A percentile compares a stretch with the other conserved stretches of the same genome.
These are phyloP conservation scores for Parascotia fuliginaria DNA, from an alignment of 2,888 invertebrate species.

Conservation along the genomic window DNA sequence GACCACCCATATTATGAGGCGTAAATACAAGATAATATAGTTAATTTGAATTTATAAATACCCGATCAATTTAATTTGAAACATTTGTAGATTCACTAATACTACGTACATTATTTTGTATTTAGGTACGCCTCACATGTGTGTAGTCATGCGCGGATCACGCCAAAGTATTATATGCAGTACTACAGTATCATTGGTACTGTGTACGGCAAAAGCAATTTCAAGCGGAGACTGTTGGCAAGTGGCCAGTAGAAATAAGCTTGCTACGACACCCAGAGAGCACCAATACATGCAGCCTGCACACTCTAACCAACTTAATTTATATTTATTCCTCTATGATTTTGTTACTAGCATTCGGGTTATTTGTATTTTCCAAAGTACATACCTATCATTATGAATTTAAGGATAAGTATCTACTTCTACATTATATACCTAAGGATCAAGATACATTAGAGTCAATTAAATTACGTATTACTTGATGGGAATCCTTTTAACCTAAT, in stretches of 20 bases:
- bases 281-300: constrained; percentile 69
- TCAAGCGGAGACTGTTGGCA: constrained; percentile 75
- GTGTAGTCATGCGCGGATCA: constrained; percentile 57
- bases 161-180: constrained; percentile 60
- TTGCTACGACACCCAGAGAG: constrained; percentile 72
- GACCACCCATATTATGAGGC: too few species aligned
- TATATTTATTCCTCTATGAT: constrained; percentile 45
- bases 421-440: too few species aligned
- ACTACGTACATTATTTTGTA: constrained; percentile 29
- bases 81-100: constrained; percentile 21
- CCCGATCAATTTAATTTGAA: constrained; percentile 3
- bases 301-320: constrained; percentile 61
- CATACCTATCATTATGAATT: too few species aligned
- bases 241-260: constrained; percentile 80
- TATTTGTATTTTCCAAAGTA: constrained; percentile 1
- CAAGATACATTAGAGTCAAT: too few species aligned
- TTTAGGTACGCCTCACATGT: constrained; percentile 43
- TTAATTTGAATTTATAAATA: too few species aligned
- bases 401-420: too few species aligned
- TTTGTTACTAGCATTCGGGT: constrained; percentile 17
- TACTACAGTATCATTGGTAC: constrained; percentile 74
- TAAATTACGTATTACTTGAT: too few species aligned
- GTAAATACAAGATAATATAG: too few species aligned
- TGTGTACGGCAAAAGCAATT: constrained; percentile 80
- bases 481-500: too few species aligned